Conservation (phyloP, 1,140 invertebrate species). For the Ceratoteleas bidentatus region DNA sequence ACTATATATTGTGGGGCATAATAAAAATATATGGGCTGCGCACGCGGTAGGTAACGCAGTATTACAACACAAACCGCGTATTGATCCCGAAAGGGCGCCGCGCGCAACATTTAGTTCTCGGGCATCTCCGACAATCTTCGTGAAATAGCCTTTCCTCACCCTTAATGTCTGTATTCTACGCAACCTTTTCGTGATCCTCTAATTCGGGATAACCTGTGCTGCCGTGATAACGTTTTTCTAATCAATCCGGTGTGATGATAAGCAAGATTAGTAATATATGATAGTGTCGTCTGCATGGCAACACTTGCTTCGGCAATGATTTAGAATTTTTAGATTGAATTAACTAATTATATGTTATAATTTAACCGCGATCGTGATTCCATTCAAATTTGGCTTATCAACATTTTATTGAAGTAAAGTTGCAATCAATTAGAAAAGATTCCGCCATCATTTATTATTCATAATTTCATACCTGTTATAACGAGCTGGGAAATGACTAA, state of each 20-base stretch:
- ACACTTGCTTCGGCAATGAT: not conserved
- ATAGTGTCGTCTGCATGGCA: not conserved
- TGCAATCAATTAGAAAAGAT: too few relatives aligned
- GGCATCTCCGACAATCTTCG: conserved; percentile 78
- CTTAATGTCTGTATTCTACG: conserved; percentile 76
- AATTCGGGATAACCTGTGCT: conserved; percentile 62
- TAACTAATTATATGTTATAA: too few relatives aligned
- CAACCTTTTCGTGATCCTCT: conserved; percentile 68
- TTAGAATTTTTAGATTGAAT: too few relatives aligned
- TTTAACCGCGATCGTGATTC: too few relatives aligned
- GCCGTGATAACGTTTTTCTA: conserved; percentile 43
- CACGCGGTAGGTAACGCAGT: conserved; percentile 70
- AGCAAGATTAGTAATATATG: not conserved
- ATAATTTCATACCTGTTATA: too few relatives aligned
- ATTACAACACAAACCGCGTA: conserved; percentile 76
- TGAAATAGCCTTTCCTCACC: conserved; percentile 74
- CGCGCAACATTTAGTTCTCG: conserved; percentile 76
- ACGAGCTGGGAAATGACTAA: too few relatives aligned
- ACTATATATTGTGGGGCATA: conserved; percentile 36
- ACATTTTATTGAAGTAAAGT: too few relatives aligned
- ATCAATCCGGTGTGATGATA: conserved; percentile 17
- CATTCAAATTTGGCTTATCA: too few relatives aligned
- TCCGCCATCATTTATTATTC: too few relatives aligned
- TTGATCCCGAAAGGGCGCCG: conserved; percentile 76
- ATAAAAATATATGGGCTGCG: conserved; percentile 68